Evolutionary conservation across 2,797 vertebrate species (phyloP).

Genomic region (Salmo trutta): DNA sequence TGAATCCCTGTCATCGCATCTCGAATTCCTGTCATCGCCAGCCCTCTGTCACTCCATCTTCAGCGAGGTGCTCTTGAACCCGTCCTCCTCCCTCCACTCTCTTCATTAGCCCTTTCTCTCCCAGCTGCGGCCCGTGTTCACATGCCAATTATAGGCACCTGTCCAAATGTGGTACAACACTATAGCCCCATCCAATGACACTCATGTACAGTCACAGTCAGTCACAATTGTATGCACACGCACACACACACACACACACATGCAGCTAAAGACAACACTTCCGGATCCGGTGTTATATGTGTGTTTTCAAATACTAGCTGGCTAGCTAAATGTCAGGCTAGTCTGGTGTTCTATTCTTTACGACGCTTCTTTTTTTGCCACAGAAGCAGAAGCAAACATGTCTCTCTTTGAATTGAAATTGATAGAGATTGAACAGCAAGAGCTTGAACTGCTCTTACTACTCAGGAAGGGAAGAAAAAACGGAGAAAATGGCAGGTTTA

Average conservation of each 20-base stretch:
- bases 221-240: not conserved
- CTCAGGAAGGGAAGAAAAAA: no score
- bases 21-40: not conserved
- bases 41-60: constrained; percentile 2
- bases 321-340: no score
- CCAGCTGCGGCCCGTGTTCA: constrained; percentile 1
- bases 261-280: no score
- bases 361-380: no score
- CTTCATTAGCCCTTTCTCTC: constrained; percentile 3
- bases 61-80: not conserved
- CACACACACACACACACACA: not conserved
- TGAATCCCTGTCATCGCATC: not conserved
- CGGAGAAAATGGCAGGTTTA: no score
- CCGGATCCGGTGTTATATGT: no score
- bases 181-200: not conserved
- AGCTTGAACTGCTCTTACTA: no score
- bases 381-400: no score
- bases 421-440: no score
- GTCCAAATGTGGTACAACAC: not conserved
- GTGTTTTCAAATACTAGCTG: no score
- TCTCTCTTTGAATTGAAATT: no score
- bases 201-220: not conserved
- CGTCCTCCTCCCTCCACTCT: not conserved
- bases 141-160: not conserved
- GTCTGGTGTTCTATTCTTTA: no score